Percentiles rank a stretch among this genome's conserved stretches.
These are phyloP conservation scores for Cyanocitta stelleri DNA, from an alignment of 2,113 vertebrate genomes.

Conservation along the genomic window DNA sequence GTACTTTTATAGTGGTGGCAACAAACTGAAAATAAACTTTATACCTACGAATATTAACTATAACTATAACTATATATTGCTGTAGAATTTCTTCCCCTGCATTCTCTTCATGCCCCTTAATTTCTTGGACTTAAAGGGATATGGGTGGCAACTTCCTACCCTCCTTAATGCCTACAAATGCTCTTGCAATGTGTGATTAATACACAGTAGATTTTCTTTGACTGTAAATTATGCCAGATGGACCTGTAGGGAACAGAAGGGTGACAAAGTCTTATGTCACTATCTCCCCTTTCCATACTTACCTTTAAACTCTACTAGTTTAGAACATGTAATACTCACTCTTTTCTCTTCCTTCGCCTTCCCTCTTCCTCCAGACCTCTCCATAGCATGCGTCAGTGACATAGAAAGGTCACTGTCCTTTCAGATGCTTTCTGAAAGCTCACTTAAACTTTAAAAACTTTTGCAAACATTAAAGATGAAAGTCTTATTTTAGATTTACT, in stretches of 20 bases:
- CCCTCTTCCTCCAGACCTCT: not conserved
- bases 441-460: not conserved
- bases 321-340: not conserved
- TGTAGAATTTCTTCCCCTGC: not conserved
- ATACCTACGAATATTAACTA: not conserved
- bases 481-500: not conserved
- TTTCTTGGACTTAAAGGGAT: not conserved
- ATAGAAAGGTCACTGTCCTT: not conserved
- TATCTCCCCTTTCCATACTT: not conserved
- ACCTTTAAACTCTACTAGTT: not conserved
- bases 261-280: not conserved
- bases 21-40: not conserved
- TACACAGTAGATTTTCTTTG: not conserved
- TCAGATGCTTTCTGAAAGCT: not conserved
- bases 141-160: not conserved
- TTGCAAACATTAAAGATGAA: not conserved
- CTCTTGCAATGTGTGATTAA: not conserved
- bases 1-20: not conserved
- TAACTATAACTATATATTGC: not conserved
- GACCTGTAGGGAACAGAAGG: accelerated
- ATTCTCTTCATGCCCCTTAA: not conserved
- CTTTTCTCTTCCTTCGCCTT: not conserved
- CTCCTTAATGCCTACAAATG: not conserved
- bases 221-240: not conserved
- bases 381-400: not conserved